Conservation (phyloP, 1,140 invertebrate genomes). For the Hycleus phaleratus region DNA sequence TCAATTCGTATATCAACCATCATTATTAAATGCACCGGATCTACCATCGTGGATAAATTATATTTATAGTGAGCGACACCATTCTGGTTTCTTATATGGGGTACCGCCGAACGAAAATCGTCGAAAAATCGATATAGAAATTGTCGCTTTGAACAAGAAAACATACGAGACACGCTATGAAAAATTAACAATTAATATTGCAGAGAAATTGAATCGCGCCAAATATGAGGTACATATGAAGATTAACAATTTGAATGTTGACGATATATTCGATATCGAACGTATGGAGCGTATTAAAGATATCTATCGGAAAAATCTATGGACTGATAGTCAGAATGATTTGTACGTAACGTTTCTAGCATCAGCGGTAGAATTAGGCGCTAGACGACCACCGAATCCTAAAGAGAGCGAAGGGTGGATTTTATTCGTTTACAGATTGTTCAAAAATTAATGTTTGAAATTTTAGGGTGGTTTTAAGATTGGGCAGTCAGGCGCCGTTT, state of each 20-base stretch:
- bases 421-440: not conserved
- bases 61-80: constrained; percentile 63
- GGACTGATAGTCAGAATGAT: constrained; percentile 55
- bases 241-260: constrained; percentile 80
- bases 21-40: constrained; percentile 64
- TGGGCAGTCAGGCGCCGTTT: constrained; percentile 68
- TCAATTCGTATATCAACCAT: constrained; percentile 60
- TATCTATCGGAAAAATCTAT: constrained; percentile 60
- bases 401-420: constrained; percentile 76
- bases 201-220: constrained; percentile 57
- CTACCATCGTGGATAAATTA: constrained; percentile 77
- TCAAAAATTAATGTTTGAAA: not conserved
- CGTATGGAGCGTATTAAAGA: constrained; percentile 63
- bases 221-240: constrained; percentile 76
- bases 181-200: constrained; percentile 54
- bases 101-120: constrained; percentile 56
- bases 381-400: constrained; percentile 69
- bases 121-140: constrained; percentile 56
- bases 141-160: constrained; percentile 66
- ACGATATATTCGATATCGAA: constrained; percentile 64
- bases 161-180: constrained; percentile 68
- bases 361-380: constrained; percentile 75
- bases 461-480: constrained; percentile 67
- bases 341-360: constrained; percentile 75
- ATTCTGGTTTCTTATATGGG: constrained; percentile 70